Evolutionary conservation across 2,888 invertebrate species (phyloP).

Genomic region (Bembecia ichneumoniformis): DNA sequence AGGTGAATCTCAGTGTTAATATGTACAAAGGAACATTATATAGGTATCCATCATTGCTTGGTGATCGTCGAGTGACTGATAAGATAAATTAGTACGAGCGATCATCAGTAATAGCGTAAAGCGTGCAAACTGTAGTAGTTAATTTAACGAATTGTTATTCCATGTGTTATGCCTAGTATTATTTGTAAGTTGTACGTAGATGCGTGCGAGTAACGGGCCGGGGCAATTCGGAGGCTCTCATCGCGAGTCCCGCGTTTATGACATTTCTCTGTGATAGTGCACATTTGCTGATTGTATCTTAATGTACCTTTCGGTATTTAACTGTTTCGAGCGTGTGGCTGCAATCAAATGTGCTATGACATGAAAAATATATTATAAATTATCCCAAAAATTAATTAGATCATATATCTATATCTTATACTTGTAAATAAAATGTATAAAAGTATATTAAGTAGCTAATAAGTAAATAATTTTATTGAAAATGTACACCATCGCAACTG

Average conservation of each 20-base stretch:
- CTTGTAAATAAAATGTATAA: constrained; percentile 66
- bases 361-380: constrained; percentile 63
- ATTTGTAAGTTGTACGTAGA: constrained; percentile 44
- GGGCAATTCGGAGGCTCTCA: constrained; percentile 64
- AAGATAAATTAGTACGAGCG: constrained; percentile 33
- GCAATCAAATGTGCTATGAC: constrained; percentile 55
- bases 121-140: constrained; percentile 54
- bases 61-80: constrained; percentile 30
- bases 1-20: constrained; percentile 27
- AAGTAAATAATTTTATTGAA: constrained; percentile 29
- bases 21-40: constrained; percentile 40
- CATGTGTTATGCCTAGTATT: constrained; percentile 64
- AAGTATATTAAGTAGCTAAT: constrained; percentile 52
- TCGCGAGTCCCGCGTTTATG: constrained; percentile 58
- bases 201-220: constrained; percentile 68
- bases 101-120: constrained; percentile 32
- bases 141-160: constrained; percentile 60
- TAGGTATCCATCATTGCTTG: no score
- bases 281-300: constrained; percentile 48
- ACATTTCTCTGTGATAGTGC: constrained; percentile 72
- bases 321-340: not conserved
- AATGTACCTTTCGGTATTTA: constrained; percentile 1
- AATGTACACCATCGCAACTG: constrained; percentile 23
- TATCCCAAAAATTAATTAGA: constrained; percentile 72
- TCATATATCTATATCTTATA: constrained; percentile 61